Base-by-base conservation (phyloP, 2,113 vertebrate genomes). In the Macrotus californicus region DNA sequence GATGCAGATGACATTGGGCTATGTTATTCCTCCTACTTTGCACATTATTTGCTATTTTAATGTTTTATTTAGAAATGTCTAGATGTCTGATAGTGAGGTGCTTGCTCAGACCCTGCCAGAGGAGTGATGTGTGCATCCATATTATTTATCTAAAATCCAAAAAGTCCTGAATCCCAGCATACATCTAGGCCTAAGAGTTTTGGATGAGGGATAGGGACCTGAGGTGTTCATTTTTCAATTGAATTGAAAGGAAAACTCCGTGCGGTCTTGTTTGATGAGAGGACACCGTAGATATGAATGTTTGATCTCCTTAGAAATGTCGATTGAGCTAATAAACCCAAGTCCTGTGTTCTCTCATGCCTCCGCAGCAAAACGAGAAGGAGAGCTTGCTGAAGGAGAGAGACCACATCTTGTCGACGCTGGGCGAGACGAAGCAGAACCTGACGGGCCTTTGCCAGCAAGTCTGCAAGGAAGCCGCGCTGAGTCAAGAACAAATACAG, bases 391-490 rank as follows among this genome's bases (percentile, higher is more conserved):
- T 99, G 96, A 98, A 99, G 95, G 99, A 99, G 95, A 98, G 97
- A 91, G 98, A 98, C 29, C 98, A 99, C 96, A 99, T 99, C 92
- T 97, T 99, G 97, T 98, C 98, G 39, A 99, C 98, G 29, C 98
- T 99, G 97, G 99, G 98, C 31, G 99, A 99, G 94, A 98, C 98
- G 0, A 99, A 99, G 87, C 99, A 99, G 97, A 99, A 99, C 96
- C 98, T 99, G 56, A 99, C 99, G 0, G 98, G 98, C 21, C 98
- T 99, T 22, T 99, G 98, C 95, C 99, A 99, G 96, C 98, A 98
- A 67, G 98, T 99, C 90, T 99, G 98, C 95, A 98, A 98, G 26
- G 99, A 99, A 92, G 98, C 98, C 1, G 98, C 98, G 19, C 97
- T 99, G 22, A 99, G 98, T 92, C 98, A 98, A 0, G 99, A 99